A percentile compares a stretch with the other conserved stretches of the same genome.
Evolutionary conservation across 2,113 vertebrate species (phyloP).

Genomic region (Formicarius rufipectus): DNA sequence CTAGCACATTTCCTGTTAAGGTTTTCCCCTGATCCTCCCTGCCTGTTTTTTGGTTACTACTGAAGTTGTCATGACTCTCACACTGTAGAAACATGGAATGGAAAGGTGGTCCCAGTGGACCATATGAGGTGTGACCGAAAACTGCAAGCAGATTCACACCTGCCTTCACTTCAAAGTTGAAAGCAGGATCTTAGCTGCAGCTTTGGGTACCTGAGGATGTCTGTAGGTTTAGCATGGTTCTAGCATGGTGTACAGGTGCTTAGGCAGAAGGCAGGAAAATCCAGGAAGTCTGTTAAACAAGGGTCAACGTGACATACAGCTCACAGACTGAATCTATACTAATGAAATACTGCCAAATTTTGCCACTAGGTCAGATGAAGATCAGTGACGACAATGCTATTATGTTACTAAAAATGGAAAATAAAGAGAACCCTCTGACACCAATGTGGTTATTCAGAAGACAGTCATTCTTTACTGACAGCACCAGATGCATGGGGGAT

Average conservation of each 20-base stretch:
- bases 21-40: not conserved
- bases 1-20: not conserved
- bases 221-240: no score
- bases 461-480: not conserved
- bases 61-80: not conserved
- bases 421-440: not conserved
- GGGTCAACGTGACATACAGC: not conserved
- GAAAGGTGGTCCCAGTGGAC: not conserved
- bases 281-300: not conserved
- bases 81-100: not conserved
- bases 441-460: not conserved
- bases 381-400: accelerated
- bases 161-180: not conserved
- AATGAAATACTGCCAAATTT: not conserved
- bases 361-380: not conserved
- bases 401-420: not conserved
- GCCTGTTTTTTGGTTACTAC: not conserved
- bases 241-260: not conserved
- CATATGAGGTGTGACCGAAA: not conserved
- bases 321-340: not conserved
- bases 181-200: not conserved
- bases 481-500: not conserved
- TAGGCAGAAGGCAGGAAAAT: not conserved
- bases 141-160: not conserved
- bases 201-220: not conserved